Evolutionary conservation across 2,888 invertebrate genomes (phyloP).

Genomic region (Ellobium chinense): DNA sequence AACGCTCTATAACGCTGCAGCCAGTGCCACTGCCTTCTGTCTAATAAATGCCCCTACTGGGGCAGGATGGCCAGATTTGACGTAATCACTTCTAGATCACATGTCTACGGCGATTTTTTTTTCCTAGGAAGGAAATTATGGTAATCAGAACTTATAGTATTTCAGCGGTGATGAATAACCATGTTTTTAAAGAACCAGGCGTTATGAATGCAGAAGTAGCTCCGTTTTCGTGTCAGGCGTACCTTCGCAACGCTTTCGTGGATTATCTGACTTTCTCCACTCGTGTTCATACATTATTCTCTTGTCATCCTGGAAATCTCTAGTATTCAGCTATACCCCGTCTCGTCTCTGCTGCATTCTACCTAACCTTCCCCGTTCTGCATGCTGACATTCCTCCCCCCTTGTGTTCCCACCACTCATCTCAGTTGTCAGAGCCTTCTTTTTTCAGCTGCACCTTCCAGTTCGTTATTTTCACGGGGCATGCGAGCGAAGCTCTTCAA

Average conservation of each 20-base stretch:
- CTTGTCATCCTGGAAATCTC: too few species aligned
- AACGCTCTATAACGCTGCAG: slow-evolving; percentile 23
- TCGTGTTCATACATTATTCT: too few species aligned
- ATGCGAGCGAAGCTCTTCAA: background rate
- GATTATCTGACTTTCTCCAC: too few species aligned
- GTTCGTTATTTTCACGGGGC: background rate
- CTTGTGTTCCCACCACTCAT: background rate
- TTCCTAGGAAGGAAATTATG: too few species aligned
- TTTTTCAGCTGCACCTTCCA: background rate
- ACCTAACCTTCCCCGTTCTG: background rate
- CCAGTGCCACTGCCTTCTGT: background rate
- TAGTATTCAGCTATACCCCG: too few species aligned
- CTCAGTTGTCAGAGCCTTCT: background rate
- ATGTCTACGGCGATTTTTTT: too few species aligned
- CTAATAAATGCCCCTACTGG: slow-evolving; percentile 3
- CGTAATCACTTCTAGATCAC: background rate
- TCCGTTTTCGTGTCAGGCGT: too few species aligned
- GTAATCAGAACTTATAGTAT: too few species aligned
- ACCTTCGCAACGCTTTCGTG: too few species aligned
- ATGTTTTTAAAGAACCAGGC: too few species aligned
- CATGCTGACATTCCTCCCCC: background rate
- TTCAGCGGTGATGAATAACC: too few species aligned
- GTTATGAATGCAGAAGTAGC: too few species aligned
- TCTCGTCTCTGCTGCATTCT: background rate
- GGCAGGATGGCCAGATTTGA: background rate